Evolutionary conservation across 2,113 vertebrate genomes (phyloP).

Genomic region (Glaucomys volans): DNA sequence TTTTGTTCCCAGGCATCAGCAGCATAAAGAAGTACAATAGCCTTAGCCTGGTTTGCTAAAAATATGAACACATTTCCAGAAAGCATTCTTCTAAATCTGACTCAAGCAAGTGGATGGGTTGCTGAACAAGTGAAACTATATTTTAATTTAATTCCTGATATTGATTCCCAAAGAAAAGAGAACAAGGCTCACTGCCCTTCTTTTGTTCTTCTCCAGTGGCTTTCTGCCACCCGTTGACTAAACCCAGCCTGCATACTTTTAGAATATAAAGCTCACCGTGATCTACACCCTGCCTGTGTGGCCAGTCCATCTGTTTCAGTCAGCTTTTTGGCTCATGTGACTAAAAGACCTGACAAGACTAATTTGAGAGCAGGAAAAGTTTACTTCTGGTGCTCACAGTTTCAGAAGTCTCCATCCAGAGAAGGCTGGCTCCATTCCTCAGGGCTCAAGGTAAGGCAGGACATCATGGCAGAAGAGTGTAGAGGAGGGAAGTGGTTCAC

Average conservation of each 20-base stretch:
- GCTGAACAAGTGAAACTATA: not conserved
- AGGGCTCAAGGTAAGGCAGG: too few species aligned
- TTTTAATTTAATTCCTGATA: not conserved
- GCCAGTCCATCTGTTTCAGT: too few species aligned
- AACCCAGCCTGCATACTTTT: not conserved
- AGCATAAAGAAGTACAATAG: not conserved
- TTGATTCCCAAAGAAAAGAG: not conserved
- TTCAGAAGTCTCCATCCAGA: too few species aligned
- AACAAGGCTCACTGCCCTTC: not conserved
- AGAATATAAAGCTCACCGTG: not conserved
- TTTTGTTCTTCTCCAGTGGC: not conserved
- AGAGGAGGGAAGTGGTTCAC: too few species aligned
- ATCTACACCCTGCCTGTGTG: too few species aligned
- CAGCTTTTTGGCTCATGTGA: too few species aligned
- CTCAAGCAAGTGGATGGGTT: not conserved
- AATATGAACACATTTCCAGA: not conserved
- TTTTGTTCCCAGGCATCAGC: not conserved
- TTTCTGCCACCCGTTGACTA: not conserved
- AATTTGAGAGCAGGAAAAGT: too few species aligned
- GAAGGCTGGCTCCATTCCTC: too few species aligned
- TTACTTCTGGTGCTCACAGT: too few species aligned
- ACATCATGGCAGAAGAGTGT: too few species aligned
- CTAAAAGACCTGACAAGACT: too few species aligned
- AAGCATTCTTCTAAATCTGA: constrained; percentile 15
- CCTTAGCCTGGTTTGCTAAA: not conserved